A percentile compares a stretch with the other conserved stretches of the same genome.
These are phyloP conservation scores for Zosterops japonicus DNA, from an alignment of 2,113 vertebrate genomes.

Conservation along the genomic window DNA sequence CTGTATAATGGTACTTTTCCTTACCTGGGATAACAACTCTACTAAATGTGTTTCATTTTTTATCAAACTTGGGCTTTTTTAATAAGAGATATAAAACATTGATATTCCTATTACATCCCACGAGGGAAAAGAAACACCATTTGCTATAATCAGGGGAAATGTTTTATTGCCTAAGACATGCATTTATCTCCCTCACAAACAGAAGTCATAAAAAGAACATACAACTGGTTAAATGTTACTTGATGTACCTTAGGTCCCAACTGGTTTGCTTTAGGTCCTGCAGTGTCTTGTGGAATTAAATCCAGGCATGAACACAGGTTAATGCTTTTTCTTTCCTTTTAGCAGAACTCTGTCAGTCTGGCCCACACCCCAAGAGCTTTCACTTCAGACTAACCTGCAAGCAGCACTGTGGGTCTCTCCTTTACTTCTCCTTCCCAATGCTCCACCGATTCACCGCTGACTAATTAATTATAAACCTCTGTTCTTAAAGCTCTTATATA, in stretches of 20 bases:
- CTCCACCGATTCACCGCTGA: conserved; percentile 12
- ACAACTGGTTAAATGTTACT: conserved; percentile 69
- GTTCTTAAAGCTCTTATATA: conserved; percentile 54
- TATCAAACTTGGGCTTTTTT: conserved; percentile 63
- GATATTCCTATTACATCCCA: conserved; percentile 60
- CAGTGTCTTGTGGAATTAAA: conserved; percentile 64
- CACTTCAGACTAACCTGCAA: conserved; percentile 59
- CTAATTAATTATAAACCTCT: conserved; percentile 66
- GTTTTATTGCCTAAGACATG: conserved; percentile 64
- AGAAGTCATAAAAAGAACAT: conserved; percentile 73
- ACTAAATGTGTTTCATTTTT: conserved; percentile 68
- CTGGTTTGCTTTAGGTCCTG: conserved; percentile 51
- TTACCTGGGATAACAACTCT: conserved; percentile 54
- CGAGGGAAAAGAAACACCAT: conserved; percentile 65
- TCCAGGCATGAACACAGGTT: conserved; percentile 54
- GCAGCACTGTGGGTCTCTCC: conserved; percentile 60
- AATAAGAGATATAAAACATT: conserved; percentile 65
- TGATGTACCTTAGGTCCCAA: conserved; percentile 62
- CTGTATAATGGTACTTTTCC: conserved; percentile 10
- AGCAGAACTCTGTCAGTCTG: conserved; percentile 50
- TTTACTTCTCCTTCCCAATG: conserved; percentile 58
- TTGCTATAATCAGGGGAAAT: conserved; percentile 70
- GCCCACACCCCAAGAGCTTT: conserved; percentile 60
- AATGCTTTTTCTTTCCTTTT: conserved; percentile 60
- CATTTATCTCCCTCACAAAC: conserved; percentile 70